These are phyloP conservation scores for Anguilla anguilla DNA, from an alignment of 2,797 vertebrate genomes.

Conservation along the genomic window DNA sequence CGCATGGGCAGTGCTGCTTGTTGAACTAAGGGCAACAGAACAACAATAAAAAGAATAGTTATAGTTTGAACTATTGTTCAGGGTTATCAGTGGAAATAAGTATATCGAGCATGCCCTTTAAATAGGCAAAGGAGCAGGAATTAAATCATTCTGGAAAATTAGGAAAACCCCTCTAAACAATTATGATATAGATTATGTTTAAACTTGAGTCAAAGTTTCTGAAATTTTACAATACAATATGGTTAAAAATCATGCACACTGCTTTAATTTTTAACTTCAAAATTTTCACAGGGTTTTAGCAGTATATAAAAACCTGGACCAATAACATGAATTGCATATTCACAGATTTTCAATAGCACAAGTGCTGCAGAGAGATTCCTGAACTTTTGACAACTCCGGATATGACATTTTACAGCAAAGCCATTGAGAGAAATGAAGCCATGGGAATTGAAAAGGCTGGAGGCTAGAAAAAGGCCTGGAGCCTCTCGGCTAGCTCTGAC, in stretches of 20 bases:
- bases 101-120: neutral
- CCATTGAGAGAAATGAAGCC: neutral
- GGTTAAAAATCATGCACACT: neutral
- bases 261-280: neutral
- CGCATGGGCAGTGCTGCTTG: neutral
- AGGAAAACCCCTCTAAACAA: neutral
- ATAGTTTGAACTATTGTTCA: neutral
- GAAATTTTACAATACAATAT: neutral
- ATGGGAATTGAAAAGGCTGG: neutral
- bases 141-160: neutral
- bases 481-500: neutral
- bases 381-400: neutral
- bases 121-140: neutral
- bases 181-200: neutral
- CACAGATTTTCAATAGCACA: neutral
- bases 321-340: neutral
- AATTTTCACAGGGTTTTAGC: neutral
- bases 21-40: neutral
- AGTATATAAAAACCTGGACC: neutral
- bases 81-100: neutral
- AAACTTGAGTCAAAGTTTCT: neutral
- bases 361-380: neutral
- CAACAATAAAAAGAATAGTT: neutral
- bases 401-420: neutral
- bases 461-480: neutral